These are phyloP conservation scores for Drosophila melanica DNA, from an alignment of 1,140 invertebrate genomes.

Conservation along the genomic window DNA sequence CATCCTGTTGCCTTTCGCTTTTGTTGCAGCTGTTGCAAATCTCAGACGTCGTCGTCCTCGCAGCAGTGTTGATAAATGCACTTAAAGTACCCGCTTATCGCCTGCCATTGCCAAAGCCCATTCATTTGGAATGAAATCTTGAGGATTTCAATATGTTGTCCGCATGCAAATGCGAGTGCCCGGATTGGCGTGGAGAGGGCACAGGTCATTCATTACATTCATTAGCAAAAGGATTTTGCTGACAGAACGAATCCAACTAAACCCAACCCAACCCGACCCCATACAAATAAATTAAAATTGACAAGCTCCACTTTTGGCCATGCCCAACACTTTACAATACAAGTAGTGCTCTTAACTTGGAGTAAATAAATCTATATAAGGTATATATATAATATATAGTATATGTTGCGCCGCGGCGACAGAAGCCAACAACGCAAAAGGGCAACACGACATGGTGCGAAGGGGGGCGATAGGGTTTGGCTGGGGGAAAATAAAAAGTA, in stretches of 20 bases:
- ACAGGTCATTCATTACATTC: slow-evolving; percentile 37
- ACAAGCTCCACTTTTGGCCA: slow-evolving; percentile 55
- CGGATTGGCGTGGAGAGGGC: background rate
- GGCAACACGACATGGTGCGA: slow-evolving; percentile 2
- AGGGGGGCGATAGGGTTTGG: background rate
- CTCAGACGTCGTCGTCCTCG: slow-evolving; percentile 41
- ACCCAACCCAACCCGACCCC: slow-evolving; percentile 14
- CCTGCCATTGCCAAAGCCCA: slow-evolving; percentile 13
- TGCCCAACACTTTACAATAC: slow-evolving; percentile 2
- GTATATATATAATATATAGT: background rate
- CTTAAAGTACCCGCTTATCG: slow-evolving; percentile 56
- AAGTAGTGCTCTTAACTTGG: background rate
- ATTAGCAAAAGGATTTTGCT: slow-evolving; percentile 37
- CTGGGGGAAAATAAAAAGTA: background rate
- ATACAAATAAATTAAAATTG: slow-evolving; percentile 65
- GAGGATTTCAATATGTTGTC: slow-evolving; percentile 29
- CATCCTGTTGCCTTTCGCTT: slow-evolving; percentile 31
- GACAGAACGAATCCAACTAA: background rate
- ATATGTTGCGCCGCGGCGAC: slow-evolving; percentile 19
- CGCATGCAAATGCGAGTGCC: slow-evolving; percentile 28
- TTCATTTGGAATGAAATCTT: slow-evolving; percentile 13
- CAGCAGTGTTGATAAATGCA: slow-evolving; percentile 75
- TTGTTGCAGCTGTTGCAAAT: slow-evolving; percentile 77
- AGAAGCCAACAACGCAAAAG: too few relatives aligned
- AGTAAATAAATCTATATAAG: slow-evolving; percentile 3